Conservation (phyloP, 2,113 vertebrate genomes). For the Phycodurus eques region DNA sequence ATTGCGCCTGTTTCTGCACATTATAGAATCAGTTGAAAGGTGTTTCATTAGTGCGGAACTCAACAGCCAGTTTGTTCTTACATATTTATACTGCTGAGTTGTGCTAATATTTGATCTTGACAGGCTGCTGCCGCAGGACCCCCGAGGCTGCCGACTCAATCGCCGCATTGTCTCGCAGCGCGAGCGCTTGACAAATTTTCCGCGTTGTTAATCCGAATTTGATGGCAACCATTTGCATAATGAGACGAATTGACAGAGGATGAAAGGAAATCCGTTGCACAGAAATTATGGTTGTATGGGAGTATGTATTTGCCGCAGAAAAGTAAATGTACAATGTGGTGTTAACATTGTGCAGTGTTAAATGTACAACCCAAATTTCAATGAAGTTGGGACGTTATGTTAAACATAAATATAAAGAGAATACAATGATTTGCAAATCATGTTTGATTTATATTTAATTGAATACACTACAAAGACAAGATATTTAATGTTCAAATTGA, state of each 20-base stretch:
- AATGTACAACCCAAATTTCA: background rate
- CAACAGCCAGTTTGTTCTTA: background rate
- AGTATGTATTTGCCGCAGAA: background rate
- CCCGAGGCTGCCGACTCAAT: background rate
- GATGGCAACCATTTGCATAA: slow-evolving; percentile 1
- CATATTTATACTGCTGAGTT: background rate
- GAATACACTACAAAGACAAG: too few species aligned
- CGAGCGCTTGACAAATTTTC: background rate
- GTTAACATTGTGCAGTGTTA: background rate
- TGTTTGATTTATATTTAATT: too few species aligned
- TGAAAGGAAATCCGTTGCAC: background rate
- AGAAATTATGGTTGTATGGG: background rate
- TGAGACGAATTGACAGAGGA: background rate
- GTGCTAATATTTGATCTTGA: background rate
- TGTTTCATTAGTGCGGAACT: background rate
- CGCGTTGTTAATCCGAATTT: background rate
- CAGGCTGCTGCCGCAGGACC: background rate
- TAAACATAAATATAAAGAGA: too few species aligned
- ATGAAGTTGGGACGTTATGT: too few species aligned
- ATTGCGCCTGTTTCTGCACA: background rate
- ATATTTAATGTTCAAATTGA: too few species aligned
- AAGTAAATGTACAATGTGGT: background rate
- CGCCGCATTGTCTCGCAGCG: background rate
- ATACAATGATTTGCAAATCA: too few species aligned
- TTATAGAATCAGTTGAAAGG: background rate